Percentiles rank a stretch among this genome's conserved stretches.
Conservation (phyloP, 1,140 invertebrate species). For the Rhynchophorus ferrugineus region DNA sequence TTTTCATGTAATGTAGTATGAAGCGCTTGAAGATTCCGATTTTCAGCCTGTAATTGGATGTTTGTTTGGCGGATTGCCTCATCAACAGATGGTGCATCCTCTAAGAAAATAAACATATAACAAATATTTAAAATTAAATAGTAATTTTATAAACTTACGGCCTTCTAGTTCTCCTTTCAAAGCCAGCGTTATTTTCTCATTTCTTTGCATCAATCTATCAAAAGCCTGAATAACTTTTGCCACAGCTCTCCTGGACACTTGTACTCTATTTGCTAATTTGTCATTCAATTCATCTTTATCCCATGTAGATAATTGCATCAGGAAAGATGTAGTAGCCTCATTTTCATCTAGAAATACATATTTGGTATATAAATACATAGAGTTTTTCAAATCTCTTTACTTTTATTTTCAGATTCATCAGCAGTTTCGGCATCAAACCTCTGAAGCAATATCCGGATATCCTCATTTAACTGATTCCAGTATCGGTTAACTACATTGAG, state of each 20-base stretch:
- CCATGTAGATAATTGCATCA: constrained; percentile 95
- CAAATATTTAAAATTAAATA: neutral
- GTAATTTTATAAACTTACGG: constrained; percentile 44
- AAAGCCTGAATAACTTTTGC: constrained; percentile 95
- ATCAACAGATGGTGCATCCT: constrained; percentile 64
- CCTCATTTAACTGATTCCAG: constrained; percentile 97
- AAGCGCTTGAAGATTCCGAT: constrained; percentile 82
- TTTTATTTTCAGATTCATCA: constrained; percentile 91
- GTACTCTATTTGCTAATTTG: constrained; percentile 87
- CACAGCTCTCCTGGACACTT: constrained; percentile 87
- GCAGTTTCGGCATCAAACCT: constrained; percentile 96
- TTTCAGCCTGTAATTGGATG: constrained; percentile 82
- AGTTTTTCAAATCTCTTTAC: constrained; percentile 44
- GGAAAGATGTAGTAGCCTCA: constrained; percentile 92
- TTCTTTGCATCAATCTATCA: constrained; percentile 86
- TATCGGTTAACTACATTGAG: constrained; percentile 96
- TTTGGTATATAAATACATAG: neutral
- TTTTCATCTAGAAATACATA: constrained; percentile 72
- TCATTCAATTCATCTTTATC: constrained; percentile 96
- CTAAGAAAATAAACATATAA: constrained; percentile 38
- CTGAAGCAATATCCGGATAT: constrained; percentile 87
- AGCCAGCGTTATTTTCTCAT: constrained; percentile 83
- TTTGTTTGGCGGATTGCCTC: constrained; percentile 76
- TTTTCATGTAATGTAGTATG: constrained; percentile 90
- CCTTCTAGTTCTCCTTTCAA: constrained; percentile 76